Evolutionary conservation across 1,140 invertebrate genomes (phyloP).

Genomic region (Sinonovacula constricta): DNA sequence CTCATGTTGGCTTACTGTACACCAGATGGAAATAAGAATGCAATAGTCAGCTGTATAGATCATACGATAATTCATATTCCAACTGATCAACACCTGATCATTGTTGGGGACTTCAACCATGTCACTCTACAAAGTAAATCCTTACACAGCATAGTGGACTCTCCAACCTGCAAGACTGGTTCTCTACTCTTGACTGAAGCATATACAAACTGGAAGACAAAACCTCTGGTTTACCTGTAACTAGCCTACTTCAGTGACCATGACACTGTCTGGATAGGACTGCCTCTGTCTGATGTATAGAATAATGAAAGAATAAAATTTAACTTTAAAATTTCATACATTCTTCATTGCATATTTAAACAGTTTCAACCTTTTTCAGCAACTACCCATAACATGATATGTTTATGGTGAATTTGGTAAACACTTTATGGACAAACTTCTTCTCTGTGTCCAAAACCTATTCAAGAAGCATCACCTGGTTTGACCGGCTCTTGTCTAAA

Average conservation of each 20-base stretch:
- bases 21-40: background rate
- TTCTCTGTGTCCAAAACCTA: no score
- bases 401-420: no score
- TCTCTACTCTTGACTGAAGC: background rate
- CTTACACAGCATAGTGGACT: background rate
- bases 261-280: no score
- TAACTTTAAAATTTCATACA: no score
- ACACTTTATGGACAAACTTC: no score
- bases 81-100: background rate
- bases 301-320: no score
- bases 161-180: slow-evolving; percentile 13
- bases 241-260: no score
- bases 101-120: slow-evolving; percentile 15
- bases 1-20: background rate
- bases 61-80: background rate
- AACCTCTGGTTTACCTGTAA: no score
- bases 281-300: no score
- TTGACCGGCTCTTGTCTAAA: background rate
- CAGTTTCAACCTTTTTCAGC: no score
- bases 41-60: background rate
- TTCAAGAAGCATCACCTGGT: background rate
- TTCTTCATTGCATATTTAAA: no score
- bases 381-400: no score
- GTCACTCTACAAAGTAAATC: background rate
- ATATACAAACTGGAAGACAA: background rate